A percentile compares a stretch with the other conserved stretches of the same genome.
phyloP scores from a whole-genome alignment of 2,113 vertebrate genomes.

The Amia ocellicauda region DNA sequence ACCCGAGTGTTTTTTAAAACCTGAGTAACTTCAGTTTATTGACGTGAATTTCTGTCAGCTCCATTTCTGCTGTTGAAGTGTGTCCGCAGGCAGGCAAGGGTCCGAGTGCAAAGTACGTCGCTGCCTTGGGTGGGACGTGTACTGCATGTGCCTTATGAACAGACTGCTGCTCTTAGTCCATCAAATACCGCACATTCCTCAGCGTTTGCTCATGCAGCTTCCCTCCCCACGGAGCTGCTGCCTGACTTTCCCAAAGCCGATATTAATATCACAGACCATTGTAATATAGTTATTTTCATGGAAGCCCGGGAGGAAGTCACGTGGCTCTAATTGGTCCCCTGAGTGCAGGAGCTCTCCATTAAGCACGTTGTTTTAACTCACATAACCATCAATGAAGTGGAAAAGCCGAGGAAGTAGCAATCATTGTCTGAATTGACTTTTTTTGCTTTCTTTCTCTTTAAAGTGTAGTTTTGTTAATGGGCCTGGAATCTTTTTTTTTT shows the following conservation, averaged over 20 bases:
- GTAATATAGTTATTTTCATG: slow-evolving; percentile 98
- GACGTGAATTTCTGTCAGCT: too few species aligned
- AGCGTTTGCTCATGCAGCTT: slow-evolving; percentile 77
- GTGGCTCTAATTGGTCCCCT: slow-evolving; percentile 91
- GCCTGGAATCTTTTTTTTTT: slow-evolving; percentile 61
- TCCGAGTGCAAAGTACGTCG: too few species aligned
- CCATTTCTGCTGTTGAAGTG: too few species aligned
- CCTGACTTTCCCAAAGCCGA: slow-evolving; percentile 91
- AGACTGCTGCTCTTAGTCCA: slow-evolving; percentile 51
- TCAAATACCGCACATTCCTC: slow-evolving; percentile 84
- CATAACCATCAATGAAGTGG: slow-evolving; percentile 89
- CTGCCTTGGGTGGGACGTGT: not conserved
- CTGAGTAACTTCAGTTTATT: too few species aligned
- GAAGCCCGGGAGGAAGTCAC: slow-evolving; percentile 96
- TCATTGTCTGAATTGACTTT: slow-evolving; percentile 69
- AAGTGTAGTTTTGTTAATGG: slow-evolving; percentile 79
- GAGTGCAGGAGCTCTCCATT: slow-evolving; percentile 78
- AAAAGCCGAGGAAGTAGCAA: slow-evolving; percentile 89
- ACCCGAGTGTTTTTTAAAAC: too few species aligned
- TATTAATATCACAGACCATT: slow-evolving; percentile 99
- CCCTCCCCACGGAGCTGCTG: slow-evolving; percentile 76
- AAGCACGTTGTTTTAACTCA: slow-evolving; percentile 89
- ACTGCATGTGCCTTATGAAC: slow-evolving; percentile 39
- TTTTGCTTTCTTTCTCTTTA: slow-evolving; percentile 55
- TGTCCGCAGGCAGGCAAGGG: too few species aligned